Conservation (phyloP, 2,797 vertebrate species). For the Tympanoctomys barrerae region DNA sequence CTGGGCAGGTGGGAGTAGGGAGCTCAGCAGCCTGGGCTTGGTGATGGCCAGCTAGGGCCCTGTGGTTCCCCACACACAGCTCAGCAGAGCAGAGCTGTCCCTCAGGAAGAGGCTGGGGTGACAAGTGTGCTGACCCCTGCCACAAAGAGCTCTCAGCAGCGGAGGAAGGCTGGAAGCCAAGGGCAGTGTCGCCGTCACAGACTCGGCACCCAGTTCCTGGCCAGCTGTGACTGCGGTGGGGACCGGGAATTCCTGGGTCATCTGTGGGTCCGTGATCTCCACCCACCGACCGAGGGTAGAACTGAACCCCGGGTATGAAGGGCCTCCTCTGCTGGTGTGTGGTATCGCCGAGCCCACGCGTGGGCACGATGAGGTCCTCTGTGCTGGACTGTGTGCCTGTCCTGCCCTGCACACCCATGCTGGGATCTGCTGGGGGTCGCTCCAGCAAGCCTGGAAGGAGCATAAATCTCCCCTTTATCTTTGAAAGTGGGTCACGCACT, state of each 20-base stretch:
- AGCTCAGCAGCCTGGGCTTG: background rate
- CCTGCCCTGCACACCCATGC: background rate
- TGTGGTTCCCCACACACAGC: background rate
- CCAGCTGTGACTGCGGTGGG: background rate
- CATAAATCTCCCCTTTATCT: background rate
- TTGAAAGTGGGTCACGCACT: background rate
- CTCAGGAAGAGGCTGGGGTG: background rate
- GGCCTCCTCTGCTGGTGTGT: too few relatives aligned
- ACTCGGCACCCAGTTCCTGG: background rate
- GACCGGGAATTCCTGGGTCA: background rate
- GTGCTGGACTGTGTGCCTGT: too few relatives aligned
- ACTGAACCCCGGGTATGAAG: background rate
- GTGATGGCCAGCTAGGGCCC: background rate
- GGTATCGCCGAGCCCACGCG: rapidly evolving
- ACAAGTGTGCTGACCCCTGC: background rate
- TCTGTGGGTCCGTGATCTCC: background rate
- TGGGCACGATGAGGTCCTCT: background rate
- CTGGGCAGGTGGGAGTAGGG: background rate
- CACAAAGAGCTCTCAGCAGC: background rate
- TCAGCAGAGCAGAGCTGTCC: background rate
- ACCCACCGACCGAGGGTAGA: background rate
- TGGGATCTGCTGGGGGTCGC: background rate
- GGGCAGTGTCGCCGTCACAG: background rate
- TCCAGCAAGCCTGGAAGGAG: background rate
- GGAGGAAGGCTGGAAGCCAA: background rate